These are phyloP conservation scores for Pteruthius melanotis DNA, from an alignment of 2,113 vertebrate genomes.

Conservation along the genomic window DNA sequence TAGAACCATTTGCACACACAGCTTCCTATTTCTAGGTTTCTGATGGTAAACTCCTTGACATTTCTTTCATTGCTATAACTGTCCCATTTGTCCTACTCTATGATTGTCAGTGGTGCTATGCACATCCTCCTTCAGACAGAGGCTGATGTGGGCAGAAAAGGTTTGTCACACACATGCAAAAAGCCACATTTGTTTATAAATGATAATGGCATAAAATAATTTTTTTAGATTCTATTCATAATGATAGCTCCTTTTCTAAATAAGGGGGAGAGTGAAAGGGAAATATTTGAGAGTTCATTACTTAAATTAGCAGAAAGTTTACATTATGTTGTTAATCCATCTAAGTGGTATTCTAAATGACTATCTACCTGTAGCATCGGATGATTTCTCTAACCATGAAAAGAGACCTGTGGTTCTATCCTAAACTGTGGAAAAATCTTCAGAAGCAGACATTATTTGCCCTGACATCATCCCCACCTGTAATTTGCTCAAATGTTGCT, in stretches of 20 bases:
- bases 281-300: not conserved
- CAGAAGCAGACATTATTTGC: not conserved
- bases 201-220: not conserved
- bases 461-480: not conserved
- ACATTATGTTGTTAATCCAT: not conserved
- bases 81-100: not conserved
- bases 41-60: not conserved
- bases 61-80: not conserved
- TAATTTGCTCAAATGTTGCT: not conserved
- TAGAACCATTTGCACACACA: not conserved
- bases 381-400: not conserved
- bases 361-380: not conserved
- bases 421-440: not conserved
- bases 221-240: not conserved
- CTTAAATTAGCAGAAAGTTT: not conserved
- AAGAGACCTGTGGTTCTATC: not conserved
- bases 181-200: not conserved
- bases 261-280: not conserved
- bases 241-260: not conserved
- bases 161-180: not conserved
- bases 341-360: not conserved
- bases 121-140: not conserved
- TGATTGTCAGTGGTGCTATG: not conserved
- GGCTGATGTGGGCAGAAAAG: not conserved
- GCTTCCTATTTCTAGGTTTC: not conserved